These are phyloP conservation scores for Pachymerium ferrugineum DNA, from an alignment of 2,888 invertebrate genomes.

Conservation along the genomic window DNA sequence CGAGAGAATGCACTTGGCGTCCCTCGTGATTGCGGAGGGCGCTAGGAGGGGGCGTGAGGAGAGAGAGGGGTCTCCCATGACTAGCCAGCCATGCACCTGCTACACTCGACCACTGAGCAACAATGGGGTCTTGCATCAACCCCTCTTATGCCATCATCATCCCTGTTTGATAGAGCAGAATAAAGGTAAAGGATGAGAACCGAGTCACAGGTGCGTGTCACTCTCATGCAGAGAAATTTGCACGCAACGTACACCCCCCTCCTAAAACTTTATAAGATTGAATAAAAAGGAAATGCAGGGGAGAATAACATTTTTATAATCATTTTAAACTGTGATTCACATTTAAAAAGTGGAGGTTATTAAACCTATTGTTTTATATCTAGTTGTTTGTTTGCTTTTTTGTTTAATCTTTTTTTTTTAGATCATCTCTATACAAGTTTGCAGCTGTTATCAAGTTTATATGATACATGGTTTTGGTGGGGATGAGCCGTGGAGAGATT, in stretches of 20 bases:
- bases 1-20: constrained; percentile 22
- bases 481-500: background rate
- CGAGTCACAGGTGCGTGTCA: constrained; percentile 16
- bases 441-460: constrained; percentile 6
- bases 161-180: constrained; percentile 23
- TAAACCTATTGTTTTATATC: background rate
- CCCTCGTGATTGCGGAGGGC: constrained; percentile 25
- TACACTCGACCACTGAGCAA: constrained; percentile 27
- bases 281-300: background rate
- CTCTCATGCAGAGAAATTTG: constrained; percentile 5
- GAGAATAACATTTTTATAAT: background rate
- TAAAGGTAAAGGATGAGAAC: constrained; percentile 24
- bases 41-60: constrained; percentile 1
- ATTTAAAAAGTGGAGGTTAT: background rate
- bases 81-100: constrained; percentile 25
- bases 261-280: background rate
- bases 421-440: background rate
- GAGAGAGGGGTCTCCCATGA: background rate
- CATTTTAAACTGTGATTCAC: too few species aligned
- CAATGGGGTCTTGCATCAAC: constrained; percentile 6
- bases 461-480: background rate
- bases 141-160: constrained; percentile 11
- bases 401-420: too few species aligned
- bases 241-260: background rate
- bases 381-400: background rate